Percentiles rank a stretch among this genome's conserved stretches.
These are phyloP conservation scores for Pheosia tremula DNA, from an alignment of 2,888 invertebrate species.

Conservation along the genomic window DNA sequence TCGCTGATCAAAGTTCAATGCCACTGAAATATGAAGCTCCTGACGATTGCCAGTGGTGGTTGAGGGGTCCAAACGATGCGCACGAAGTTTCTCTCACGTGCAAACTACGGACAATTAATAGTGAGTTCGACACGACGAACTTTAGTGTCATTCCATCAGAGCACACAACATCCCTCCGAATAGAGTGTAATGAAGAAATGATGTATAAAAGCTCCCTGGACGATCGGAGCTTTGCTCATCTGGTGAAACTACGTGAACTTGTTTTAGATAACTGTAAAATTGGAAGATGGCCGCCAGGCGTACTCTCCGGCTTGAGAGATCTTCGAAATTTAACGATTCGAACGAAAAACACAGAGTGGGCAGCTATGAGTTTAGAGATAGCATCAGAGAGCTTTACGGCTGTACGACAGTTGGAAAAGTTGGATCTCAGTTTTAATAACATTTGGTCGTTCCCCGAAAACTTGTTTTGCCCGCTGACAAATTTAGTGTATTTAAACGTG, in stretches of 20 bases:
- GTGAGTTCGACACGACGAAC: conserved; percentile 94
- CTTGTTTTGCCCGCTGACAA: conserved; percentile 92
- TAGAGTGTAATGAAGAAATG: conserved; percentile 92
- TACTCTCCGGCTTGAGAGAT: conserved; percentile 91
- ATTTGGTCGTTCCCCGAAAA: conserved; percentile 95
- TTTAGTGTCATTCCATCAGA: conserved; percentile 94
- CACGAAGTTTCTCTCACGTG: conserved; percentile 92
- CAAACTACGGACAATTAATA: conserved; percentile 92
- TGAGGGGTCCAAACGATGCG: conserved; percentile 84
- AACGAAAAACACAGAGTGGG: conserved; percentile 94
- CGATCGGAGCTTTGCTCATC: conserved; percentile 91
- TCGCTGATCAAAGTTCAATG: conserved; percentile 78
- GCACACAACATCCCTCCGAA: conserved; percentile 90
- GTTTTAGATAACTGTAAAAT: conserved; percentile 94
- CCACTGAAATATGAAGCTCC: conserved; percentile 90
- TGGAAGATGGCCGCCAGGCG: conserved; percentile 91
- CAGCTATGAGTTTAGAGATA: conserved; percentile 92
- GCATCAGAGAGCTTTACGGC: conserved; percentile 91
- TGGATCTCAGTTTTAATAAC: conserved; percentile 94
- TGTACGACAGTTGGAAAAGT: conserved; percentile 91
- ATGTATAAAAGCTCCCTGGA: conserved; percentile 92
- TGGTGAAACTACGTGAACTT: conserved; percentile 91
- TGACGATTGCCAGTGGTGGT: conserved; percentile 93
- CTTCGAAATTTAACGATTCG: conserved; percentile 93
- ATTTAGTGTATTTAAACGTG: conserved; percentile 92